These are phyloP conservation scores for Peromyscus polionotus DNA, from an alignment of 2,113 vertebrate species.

Conservation along the genomic window DNA sequence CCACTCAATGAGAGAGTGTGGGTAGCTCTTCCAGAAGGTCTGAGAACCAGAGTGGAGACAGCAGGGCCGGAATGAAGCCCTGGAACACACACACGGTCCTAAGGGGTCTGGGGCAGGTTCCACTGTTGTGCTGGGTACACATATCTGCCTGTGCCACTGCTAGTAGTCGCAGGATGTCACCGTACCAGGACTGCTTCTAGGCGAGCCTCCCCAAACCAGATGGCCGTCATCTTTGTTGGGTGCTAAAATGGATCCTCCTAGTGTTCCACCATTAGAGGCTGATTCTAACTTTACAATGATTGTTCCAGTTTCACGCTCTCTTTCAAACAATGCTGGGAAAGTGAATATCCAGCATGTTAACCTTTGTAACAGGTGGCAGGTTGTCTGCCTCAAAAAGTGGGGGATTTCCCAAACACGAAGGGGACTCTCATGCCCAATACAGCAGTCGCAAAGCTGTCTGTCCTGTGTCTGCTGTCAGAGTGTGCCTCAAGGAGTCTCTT, in stretches of 20 bases:
- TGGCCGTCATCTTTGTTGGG: not conserved
- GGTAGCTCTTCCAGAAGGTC: not conserved
- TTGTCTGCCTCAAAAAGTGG: not conserved
- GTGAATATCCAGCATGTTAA: not conserved
- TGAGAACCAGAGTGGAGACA: conserved; percentile 15
- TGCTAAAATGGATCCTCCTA: too few relatives aligned
- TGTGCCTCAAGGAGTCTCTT: not conserved
- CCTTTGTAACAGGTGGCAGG: not conserved
- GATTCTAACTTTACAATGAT: not conserved
- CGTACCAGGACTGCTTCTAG: not conserved
- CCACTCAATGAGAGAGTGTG: not conserved
- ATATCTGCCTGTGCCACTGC: not conserved
- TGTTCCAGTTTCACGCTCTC: not conserved
- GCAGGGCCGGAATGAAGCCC: not conserved
- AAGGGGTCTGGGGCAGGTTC: not conserved
- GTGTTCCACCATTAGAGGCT: too few relatives aligned
- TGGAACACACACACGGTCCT: not conserved
- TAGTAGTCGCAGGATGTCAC: not conserved
- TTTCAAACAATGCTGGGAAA: not conserved
- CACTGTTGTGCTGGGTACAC: not conserved
- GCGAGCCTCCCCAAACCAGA: not conserved
- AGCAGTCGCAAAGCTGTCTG: not conserved
- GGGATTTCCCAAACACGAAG: not conserved
- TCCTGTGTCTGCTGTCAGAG: not conserved
- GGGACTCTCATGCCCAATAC: not conserved